Evolutionary conservation across 2,113 vertebrate genomes (phyloP).

Genomic region (Potamarius usumacintae): DNA sequence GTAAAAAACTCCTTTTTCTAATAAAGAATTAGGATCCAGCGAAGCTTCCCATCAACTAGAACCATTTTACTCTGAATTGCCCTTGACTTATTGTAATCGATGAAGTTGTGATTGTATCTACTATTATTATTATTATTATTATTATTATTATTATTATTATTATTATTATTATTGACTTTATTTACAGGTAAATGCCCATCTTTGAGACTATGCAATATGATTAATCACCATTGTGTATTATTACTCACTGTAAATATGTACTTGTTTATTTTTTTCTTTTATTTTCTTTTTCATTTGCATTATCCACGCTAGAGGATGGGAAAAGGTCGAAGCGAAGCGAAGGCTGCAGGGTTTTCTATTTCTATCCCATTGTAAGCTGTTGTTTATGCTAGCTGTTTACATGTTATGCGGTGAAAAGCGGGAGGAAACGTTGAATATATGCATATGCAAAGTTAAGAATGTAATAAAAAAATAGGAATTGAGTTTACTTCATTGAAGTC

Average conservation of each 20-base stretch:
- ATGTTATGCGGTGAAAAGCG: conserved; percentile 46
- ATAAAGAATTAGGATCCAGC: conserved; percentile 2
- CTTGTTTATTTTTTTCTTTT: conserved; percentile 34
- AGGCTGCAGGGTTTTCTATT: conserved; percentile 47
- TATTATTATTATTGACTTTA: conserved; percentile 14
- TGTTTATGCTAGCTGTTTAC: conserved; percentile 57
- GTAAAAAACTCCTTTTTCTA: not conserved
- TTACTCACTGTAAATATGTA: conserved; percentile 53
- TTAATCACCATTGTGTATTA: conserved; percentile 34
- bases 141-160: conserved; percentile 22
- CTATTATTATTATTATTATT: conserved; percentile 37
- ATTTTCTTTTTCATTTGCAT: conserved; percentile 28
- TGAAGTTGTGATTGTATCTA: conserved; percentile 8
- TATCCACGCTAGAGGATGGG: conserved; percentile 4
- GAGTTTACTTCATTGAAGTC: conserved; percentile 32
- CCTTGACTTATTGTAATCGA: not conserved
- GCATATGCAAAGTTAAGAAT: conserved; percentile 48
- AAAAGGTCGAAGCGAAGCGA: not conserved
- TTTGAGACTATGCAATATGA: conserved; percentile 52
- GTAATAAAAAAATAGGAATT: conserved; percentile 48
- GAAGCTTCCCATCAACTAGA: not conserved
- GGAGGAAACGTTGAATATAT: conserved; percentile 38
- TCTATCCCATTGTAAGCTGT: conserved; percentile 45
- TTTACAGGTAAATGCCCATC: conserved; percentile 15
- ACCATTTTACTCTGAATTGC: not conserved